A percentile compares a stretch with the other conserved stretches of the same genome.
Evolutionary conservation across 2,113 vertebrate genomes (phyloP).

Genomic region (Bubo scandiacus): DNA sequence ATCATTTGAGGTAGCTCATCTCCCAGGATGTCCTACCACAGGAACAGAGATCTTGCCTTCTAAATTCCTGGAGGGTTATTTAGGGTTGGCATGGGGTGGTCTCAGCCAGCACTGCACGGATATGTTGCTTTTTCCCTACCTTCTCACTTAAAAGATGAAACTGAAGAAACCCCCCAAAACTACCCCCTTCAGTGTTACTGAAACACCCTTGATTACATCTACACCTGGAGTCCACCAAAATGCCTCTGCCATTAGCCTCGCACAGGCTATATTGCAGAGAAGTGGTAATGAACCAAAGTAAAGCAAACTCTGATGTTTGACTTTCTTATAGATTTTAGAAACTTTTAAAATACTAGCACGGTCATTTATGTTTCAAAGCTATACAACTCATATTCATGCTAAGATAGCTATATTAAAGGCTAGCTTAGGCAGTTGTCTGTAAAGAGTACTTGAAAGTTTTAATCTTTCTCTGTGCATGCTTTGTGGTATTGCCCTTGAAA

Average conservation of each 20-base stretch:
- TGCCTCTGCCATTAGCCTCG: not conserved
- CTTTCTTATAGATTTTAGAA: constrained; percentile 21
- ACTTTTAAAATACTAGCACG: not conserved
- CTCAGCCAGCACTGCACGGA: not conserved
- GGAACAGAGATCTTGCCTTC: not conserved
- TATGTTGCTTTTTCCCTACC: not conserved
- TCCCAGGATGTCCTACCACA: not conserved
- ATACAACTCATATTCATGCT: constrained; percentile 94
- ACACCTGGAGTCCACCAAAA: constrained; percentile 36
- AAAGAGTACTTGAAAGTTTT: constrained; percentile 81
- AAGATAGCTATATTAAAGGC: constrained; percentile 87
- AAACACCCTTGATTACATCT: constrained; percentile 27
- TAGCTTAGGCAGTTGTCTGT: constrained; percentile 87
- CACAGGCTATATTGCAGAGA: not conserved
- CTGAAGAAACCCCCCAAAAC: not conserved
- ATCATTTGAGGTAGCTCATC: not conserved
- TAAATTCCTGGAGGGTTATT: not conserved
- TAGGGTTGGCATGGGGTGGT: not conserved
- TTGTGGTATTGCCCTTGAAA: constrained; percentile 88
- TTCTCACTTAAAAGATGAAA: not conserved
- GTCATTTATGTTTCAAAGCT: constrained; percentile 40
- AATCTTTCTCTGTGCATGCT: constrained; percentile 94
- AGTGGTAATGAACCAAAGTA: not conserved
- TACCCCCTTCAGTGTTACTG: not conserved
- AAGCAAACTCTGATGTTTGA: constrained; percentile 1